Base-by-base conservation (phyloP, 2,113 vertebrate species). In the Scortum barcoo region DNA sequence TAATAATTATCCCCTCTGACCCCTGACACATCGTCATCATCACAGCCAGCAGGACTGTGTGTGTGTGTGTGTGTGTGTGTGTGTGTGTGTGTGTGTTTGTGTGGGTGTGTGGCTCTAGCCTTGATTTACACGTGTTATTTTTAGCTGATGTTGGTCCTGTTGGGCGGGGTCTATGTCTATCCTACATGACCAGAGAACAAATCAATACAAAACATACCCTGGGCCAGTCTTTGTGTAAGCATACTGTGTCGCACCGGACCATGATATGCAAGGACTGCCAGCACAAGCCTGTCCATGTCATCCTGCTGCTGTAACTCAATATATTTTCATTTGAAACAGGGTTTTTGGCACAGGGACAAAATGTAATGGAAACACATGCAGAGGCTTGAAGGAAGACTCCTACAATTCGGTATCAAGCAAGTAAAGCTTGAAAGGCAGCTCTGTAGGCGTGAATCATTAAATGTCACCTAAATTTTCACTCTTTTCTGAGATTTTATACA, bases 81-180 rank as follows among this genome's bases (percentile, higher is more conserved):
- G 71, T 81, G 44, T 71, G 26, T 54, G 69, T 71, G 63, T 75
- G 78, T 68, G 53, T 66, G 42, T 60, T 48, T 67, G 63, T 74
- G 65, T 40, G 42, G 69, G 51, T 76, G 36, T 72, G 77, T 36
- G 44, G 30, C 69, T 60, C 22, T 24, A 54, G 87, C 74, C 81
- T 20, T 88, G 84, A 90, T 91, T 90, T 88, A 78, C 72, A 63
- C 17, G 12, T 70, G 90, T 89, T 93, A 90, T 93, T 93, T 93
- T 87, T 90, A 91, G 89, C 82, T 26, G 73, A 61, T 46, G 80
- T 76, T 40, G 71, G 36, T 84, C 53, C 72, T 68, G 81, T 78
- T 87, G 88, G 89, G 86, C 73, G 87, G 85, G 84, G 85, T 90
- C 81, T 91, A 76, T 93, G 88, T 93, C 91, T 92, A 91, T 92